phyloP scores from a whole-genome alignment of 2,888 invertebrate species.

The Danaus chrysippus region DNA sequence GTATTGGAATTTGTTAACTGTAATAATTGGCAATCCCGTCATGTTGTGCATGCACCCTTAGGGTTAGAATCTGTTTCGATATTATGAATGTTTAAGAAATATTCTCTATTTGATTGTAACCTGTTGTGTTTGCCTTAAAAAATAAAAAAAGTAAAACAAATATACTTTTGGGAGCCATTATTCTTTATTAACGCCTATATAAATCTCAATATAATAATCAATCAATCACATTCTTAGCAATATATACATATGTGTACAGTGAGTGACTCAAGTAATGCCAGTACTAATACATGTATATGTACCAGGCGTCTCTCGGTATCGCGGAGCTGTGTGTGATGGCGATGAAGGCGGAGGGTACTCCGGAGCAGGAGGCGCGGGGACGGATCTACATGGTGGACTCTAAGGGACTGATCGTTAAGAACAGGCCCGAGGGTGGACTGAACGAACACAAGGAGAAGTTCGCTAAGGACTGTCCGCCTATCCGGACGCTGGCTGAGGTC shows the following conservation, averaged over 20 bases:
- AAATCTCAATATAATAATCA: too few species aligned
- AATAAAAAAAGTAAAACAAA: too few species aligned
- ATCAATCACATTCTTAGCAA: background rate
- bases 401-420: slow-evolving; percentile 93
- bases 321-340: slow-evolving; percentile 95
- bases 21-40: too few species aligned
- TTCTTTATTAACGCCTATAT: too few species aligned
- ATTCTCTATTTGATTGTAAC: too few species aligned
- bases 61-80: too few species aligned
- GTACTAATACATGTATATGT: background rate
- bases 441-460: slow-evolving; percentile 89
- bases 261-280: background rate
- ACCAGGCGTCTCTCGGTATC: slow-evolving; percentile 94
- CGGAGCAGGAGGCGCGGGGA: slow-evolving; percentile 85
- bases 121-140: too few species aligned
- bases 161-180: too few species aligned
- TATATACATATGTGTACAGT: background rate
- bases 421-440: slow-evolving; percentile 89
- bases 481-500: slow-evolving; percentile 89
- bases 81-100: too few species aligned
- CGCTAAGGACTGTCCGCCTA: slow-evolving; percentile 87
- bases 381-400: slow-evolving; percentile 98
- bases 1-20: too few species aligned
- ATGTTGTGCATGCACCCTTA: too few species aligned
- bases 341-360: slow-evolving; percentile 91